phyloP scores from a whole-genome alignment of 2,888 invertebrate genomes.

The Sinotaia quadrata region DNA sequence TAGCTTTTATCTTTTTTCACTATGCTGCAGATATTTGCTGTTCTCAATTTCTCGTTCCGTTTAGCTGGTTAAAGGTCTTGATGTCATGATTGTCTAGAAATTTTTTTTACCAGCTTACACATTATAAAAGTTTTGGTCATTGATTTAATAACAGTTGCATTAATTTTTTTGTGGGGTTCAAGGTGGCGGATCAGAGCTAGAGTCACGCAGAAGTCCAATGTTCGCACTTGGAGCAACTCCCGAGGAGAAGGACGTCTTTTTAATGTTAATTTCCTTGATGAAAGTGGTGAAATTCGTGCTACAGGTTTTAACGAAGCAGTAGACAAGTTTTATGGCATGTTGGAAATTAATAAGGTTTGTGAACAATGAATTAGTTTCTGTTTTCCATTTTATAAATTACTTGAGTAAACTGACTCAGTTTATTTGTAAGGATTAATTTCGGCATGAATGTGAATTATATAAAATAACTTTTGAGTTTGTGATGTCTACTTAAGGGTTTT shows the following conservation, averaged over 20 bases:
- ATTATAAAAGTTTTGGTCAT: too few relatives aligned
- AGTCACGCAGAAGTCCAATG: constrained; percentile 84
- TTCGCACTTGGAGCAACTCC: constrained; percentile 92
- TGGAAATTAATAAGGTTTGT: constrained; percentile 80
- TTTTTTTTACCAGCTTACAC: too few relatives aligned
- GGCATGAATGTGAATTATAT: background rate
- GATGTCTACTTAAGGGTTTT: background rate
- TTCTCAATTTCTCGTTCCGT: too few relatives aligned
- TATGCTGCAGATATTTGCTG: too few relatives aligned
- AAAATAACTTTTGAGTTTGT: background rate
- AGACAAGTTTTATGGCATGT: constrained; percentile 89
- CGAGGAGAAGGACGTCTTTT: constrained; percentile 95
- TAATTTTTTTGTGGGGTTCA: too few relatives aligned
- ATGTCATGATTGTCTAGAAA: too few relatives aligned
- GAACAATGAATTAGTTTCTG: background rate
- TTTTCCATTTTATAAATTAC: too few relatives aligned
- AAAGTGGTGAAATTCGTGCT: constrained; percentile 92
- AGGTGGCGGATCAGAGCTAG: constrained; percentile 94
- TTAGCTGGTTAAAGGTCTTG: too few relatives aligned
- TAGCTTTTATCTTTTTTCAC: too few relatives aligned
- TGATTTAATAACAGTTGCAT: background rate
- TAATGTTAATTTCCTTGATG: constrained; percentile 92
- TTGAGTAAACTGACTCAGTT: background rate
- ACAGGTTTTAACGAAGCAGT: constrained; percentile 91
- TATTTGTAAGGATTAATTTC: background rate